phyloP scores from a whole-genome alignment of 2,888 invertebrate species.

The Drepanosiphum platanoidis region DNA sequence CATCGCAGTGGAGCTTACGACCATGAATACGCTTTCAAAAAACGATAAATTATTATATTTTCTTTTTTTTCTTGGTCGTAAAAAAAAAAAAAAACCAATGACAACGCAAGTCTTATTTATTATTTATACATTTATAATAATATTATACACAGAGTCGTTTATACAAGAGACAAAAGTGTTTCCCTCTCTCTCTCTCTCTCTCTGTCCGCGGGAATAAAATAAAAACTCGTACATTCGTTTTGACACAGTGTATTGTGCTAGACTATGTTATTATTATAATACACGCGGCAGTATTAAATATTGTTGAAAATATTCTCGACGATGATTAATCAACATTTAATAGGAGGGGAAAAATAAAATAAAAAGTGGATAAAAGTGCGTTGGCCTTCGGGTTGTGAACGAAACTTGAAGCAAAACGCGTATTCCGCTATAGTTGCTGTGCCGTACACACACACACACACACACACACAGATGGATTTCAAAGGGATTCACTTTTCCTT shows the following conservation, averaged over 20 bases:
- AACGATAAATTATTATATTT: not conserved
- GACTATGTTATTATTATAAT: too few species aligned
- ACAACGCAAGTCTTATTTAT: not conserved
- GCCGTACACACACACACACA: not conserved
- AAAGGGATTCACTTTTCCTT: not conserved
- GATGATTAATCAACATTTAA: not conserved
- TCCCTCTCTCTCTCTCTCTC: not conserved
- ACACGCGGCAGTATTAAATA: not conserved
- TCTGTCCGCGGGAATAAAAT: not conserved
- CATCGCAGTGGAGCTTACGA: not conserved
- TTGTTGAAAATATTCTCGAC: not conserved
- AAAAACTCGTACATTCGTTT: not conserved
- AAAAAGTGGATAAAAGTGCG: not conserved
- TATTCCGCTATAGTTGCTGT: too few species aligned
- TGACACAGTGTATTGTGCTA: not conserved
- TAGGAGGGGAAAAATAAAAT: not conserved
- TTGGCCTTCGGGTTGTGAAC: not conserved
- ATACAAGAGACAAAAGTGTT: too few species aligned
- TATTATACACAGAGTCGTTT: too few species aligned
- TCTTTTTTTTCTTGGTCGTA: not conserved
- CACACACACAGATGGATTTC: not conserved
- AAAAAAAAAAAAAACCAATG: not conserved
- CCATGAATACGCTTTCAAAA: not conserved
- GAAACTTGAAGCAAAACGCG: not conserved
- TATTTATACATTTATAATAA: not conserved